These are phyloP conservation scores for Syrmaticus mikado DNA, from an alignment of 2,113 vertebrate species.

Conservation along the genomic window DNA sequence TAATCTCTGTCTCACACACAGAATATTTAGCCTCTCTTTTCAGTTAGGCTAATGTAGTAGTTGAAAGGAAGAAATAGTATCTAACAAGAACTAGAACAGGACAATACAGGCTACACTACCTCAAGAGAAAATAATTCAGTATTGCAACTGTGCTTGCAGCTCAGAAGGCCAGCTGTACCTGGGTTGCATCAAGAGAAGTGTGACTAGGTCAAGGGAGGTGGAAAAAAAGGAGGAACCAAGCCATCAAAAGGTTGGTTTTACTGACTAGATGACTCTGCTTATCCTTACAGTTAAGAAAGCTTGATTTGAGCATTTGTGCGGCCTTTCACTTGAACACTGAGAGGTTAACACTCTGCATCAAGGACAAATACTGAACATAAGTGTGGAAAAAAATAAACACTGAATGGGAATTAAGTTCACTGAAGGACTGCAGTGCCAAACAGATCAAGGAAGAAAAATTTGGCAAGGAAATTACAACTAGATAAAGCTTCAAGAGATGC, in stretches of 20 bases:
- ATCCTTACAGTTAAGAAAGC: not conserved
- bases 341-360: not conserved
- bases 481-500: not conserved
- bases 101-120: not conserved
- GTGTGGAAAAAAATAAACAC: not conserved
- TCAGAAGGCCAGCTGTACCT: no score
- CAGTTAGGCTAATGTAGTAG: not conserved
- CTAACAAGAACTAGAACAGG: not conserved
- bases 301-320: not conserved
- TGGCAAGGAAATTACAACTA: accelerated
- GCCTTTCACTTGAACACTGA: not conserved
- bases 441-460: not conserved
- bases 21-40: not conserved
- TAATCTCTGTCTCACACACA: not conserved
- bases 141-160: no score
- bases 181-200: no score
- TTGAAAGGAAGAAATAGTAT: not conserved
- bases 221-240: not conserved
- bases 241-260: not conserved
- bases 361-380: not conserved
- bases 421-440: not conserved
- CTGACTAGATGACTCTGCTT: accelerated
- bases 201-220: no score
- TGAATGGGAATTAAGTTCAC: not conserved
- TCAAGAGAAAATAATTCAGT: not conserved